phyloP scores from a whole-genome alignment of 2,888 invertebrate genomes.

The Trachelus troglodyta region DNA sequence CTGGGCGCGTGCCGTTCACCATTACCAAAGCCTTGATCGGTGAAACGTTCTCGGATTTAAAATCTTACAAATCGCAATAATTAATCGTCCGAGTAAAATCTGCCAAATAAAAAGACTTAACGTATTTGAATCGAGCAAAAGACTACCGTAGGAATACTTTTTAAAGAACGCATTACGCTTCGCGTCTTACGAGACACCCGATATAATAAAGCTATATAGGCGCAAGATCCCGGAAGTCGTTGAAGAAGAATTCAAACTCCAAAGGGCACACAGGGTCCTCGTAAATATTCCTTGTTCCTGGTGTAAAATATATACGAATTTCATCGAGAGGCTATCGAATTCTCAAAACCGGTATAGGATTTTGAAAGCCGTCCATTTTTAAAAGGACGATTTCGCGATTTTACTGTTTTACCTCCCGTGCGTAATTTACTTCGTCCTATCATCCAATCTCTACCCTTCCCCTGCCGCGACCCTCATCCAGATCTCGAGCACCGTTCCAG shows the following conservation, averaged over 20 bases:
- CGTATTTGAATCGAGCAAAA: not conserved
- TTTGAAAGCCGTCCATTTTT: not conserved
- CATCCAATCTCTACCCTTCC: not conserved
- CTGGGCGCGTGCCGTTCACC: not conserved
- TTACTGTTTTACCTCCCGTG: not conserved
- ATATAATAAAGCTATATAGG: not conserved
- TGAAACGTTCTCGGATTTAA: not conserved
- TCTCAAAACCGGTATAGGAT: not conserved
- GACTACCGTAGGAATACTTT: not conserved
- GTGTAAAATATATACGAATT: not conserved
- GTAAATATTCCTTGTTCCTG: not conserved
- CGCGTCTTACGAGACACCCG: not conserved
- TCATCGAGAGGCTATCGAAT: not conserved
- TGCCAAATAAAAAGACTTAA: not conserved
- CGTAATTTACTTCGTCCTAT: not conserved
- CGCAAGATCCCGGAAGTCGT: not conserved
- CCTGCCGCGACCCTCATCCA: not conserved
- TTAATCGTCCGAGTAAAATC: not conserved
- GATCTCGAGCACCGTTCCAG: not conserved
- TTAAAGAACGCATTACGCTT: not conserved
- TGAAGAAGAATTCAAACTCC: not conserved
- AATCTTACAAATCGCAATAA: not conserved
- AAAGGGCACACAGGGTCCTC: not conserved
- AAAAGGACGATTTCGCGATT: not conserved
- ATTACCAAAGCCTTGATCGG: not conserved